Conservation (phyloP, 2,888 invertebrate species). For the Oconnorella tubifera region DNA sequence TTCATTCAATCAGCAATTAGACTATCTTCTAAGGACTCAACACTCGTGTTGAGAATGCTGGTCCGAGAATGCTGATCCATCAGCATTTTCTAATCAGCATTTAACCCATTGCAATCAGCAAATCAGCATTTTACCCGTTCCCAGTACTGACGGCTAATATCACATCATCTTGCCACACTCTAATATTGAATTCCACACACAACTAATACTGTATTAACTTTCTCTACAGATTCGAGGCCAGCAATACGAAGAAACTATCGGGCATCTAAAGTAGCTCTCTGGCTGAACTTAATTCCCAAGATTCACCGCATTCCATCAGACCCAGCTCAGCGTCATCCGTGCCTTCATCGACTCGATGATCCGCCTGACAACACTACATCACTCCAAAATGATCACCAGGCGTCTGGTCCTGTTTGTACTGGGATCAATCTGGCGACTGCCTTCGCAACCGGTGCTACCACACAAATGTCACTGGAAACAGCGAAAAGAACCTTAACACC, state of each 20-base stretch:
- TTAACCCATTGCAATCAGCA: too few species aligned
- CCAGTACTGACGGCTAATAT: too few species aligned
- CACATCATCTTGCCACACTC: too few species aligned
- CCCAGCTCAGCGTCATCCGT: background rate
- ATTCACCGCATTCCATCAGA: slow-evolving; percentile 4
- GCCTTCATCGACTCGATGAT: background rate
- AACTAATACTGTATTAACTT: background rate
- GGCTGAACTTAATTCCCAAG: slow-evolving; percentile 13
- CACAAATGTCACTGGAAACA: background rate
- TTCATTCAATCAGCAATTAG: too few species aligned
- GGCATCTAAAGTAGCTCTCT: slow-evolving; percentile 4
- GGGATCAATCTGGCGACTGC: background rate
- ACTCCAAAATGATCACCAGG: background rate
- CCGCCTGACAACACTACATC: background rate
- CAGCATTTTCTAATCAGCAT: too few species aligned
- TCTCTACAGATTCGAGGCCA: background rate
- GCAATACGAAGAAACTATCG: background rate
- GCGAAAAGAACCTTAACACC: background rate
- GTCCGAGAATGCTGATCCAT: too few species aligned
- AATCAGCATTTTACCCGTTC: too few species aligned
- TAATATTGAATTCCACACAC: too few species aligned
- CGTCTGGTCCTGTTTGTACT: background rate
- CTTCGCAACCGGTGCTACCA: background rate
- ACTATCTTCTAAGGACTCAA: too few species aligned
- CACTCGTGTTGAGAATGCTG: too few species aligned